A percentile compares a stretch with the other conserved stretches of the same genome.
phyloP scores from a whole-genome alignment of 2,888 invertebrate genomes.

The Ctena decussata region DNA sequence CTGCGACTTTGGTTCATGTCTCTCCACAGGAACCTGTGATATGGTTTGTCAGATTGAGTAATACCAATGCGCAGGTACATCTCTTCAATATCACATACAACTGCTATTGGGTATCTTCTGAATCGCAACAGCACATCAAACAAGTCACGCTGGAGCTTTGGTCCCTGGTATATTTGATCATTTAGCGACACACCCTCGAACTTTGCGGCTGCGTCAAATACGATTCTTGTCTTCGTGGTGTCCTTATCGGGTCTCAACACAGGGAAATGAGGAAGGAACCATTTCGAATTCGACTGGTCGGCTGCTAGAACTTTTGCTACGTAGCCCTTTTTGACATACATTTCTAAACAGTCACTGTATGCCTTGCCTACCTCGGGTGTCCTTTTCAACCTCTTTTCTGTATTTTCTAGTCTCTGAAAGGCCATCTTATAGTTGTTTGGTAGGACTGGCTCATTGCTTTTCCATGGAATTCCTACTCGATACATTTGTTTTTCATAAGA shows the following conservation, averaged over 20 bases:
- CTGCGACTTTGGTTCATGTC: no score
- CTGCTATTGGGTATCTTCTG: conserved; percentile 35
- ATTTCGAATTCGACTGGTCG: background rate
- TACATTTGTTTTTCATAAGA: conserved; percentile 37
- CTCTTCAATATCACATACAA: conserved; percentile 46
- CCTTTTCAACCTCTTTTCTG: conserved; percentile 42
- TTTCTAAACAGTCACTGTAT: conserved; percentile 33
- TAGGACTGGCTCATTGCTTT: conserved; percentile 22
- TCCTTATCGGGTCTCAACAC: conserved; percentile 13
- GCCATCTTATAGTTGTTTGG: conserved; percentile 37
- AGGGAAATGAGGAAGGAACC: conserved; percentile 33
- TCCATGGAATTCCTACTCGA: conserved; percentile 55
- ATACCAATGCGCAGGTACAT: conserved; percentile 34
- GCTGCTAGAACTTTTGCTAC: conserved; percentile 16
- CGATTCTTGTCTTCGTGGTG: conserved; percentile 51
- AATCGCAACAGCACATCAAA: conserved; percentile 49
- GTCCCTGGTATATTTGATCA: conserved; percentile 45
- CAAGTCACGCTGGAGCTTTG: conserved; percentile 64
- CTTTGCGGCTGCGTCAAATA: conserved; percentile 58
- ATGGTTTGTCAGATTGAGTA: conserved; percentile 1
- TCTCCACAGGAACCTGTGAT: conserved; percentile 31
- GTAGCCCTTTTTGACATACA: conserved; percentile 41
- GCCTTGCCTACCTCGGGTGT: conserved; percentile 13
- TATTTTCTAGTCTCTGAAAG: conserved; percentile 25
- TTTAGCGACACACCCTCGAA: conserved; percentile 42